Conservation (phyloP, 2,113 vertebrate species). For the Dicaeum eximium region DNA sequence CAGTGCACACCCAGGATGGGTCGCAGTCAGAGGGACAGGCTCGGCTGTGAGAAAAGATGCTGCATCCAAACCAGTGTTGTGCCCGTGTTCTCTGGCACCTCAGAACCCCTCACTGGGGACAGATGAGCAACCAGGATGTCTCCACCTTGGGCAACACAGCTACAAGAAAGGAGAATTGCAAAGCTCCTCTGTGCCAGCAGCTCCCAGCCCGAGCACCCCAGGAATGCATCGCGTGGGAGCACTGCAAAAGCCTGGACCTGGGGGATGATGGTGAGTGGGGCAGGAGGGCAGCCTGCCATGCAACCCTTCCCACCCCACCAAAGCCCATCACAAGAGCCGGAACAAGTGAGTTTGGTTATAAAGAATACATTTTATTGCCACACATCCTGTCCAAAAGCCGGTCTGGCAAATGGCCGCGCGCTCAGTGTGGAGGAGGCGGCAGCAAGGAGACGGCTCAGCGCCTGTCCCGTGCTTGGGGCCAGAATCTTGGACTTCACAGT, state of each 20-base stretch:
- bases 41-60: fast-evolving
- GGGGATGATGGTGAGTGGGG: fast-evolving
- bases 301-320: not conserved
- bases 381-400: not conserved
- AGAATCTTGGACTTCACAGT: conserved; percentile 35
- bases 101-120: fast-evolving
- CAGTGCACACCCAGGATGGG: fast-evolving
- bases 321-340: not conserved
- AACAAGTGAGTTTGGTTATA: not conserved
- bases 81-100: fast-evolving
- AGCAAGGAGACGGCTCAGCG: not conserved
- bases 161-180: not conserved
- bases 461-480: fast-evolving
- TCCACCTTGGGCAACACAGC: not conserved
- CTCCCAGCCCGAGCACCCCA: not conserved
- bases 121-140: not conserved
- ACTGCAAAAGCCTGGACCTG: not conserved
- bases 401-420: fast-evolving
- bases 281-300: not conserved
- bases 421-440: not conserved
- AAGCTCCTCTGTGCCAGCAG: not conserved
- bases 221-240: fast-evolving
- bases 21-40: fast-evolving
- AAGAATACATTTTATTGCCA: conserved; percentile 39
- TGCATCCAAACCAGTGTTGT: not conserved